These are phyloP conservation scores for Pecten maximus DNA, from an alignment of 2,888 invertebrate species.

Conservation along the genomic window DNA sequence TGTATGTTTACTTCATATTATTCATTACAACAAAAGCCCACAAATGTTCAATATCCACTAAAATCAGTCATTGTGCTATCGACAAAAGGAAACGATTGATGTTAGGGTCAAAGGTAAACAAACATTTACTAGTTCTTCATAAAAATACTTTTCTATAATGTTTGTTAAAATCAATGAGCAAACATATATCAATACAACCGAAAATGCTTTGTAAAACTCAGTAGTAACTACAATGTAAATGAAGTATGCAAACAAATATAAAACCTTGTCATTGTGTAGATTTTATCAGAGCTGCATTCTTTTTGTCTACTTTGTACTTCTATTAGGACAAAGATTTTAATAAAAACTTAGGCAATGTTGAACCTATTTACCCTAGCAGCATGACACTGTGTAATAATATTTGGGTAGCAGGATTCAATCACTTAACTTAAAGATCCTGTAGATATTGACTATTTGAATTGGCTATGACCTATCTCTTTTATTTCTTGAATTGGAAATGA, in stretches of 20 bases:
- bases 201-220: background rate
- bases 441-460: too few species aligned
- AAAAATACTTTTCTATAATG: background rate
- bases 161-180: conserved; percentile 2
- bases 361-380: too few species aligned
- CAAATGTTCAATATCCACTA: background rate
- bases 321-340: too few species aligned
- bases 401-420: too few species aligned
- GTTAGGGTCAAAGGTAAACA: background rate
- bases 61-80: background rate
- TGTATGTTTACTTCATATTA: background rate
- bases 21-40: background rate
- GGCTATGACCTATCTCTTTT: too few species aligned
- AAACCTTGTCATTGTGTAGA: too few species aligned
- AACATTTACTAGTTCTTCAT: background rate
- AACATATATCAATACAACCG: background rate
- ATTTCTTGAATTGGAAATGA: too few species aligned
- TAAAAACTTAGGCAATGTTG: too few species aligned
- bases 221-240: background rate
- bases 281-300: too few species aligned
- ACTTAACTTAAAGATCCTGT: too few species aligned
- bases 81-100: background rate
- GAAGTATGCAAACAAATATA: background rate
- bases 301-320: too few species aligned
- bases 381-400: too few species aligned